Base-by-base conservation (phyloP, 2,797 vertebrate species). In the Epinephelus malabaricus region DNA sequence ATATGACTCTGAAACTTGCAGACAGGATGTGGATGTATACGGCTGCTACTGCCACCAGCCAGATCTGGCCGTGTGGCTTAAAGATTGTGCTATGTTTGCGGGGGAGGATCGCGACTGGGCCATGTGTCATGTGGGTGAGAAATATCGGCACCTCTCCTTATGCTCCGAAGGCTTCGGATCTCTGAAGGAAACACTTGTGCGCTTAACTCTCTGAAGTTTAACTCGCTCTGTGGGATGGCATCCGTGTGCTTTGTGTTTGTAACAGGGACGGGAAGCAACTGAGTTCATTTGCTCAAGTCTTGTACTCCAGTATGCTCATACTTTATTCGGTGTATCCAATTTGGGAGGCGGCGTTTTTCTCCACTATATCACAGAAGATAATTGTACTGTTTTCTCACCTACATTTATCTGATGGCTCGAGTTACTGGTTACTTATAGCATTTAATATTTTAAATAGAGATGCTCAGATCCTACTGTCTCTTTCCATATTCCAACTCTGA, bases 111-210 rank as follows among this genome's bases (percentile, higher is more conserved):
- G 84, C 81, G 88, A 87, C 88, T 82, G 83, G 86, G 87, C 88
- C 85, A 64, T 88, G 92, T 91, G 91, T 94, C 89, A 89, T 62
- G 93, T 94, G 93, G 92, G 91, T 91, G 91, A 92, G 89, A 88
- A 89, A 73, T 73, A 90, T 88, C 94, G 78, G 91, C 94, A 93
- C 91, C 88, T 94, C 93, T 95, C 94, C 95, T 94, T 95, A 95
- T 95, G 95, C 90, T 94, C 85, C 19, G 43, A 70, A 89, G 83
- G 85, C 89, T 92, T 85, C 81, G 62, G 82, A 83, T 83, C 87
- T 88, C 86, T 63, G 77, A 83, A 88, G 89, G 88, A 93, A 86
- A 89, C 81, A 60, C 81, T 76, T 43, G 65, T 47, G 54, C 3
- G 59, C 63, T 85, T 84, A 61, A 79, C 89, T 76, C 67, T 81